Conservation (phyloP, 2,888 invertebrate genomes). For the Nomada lathburiana region DNA sequence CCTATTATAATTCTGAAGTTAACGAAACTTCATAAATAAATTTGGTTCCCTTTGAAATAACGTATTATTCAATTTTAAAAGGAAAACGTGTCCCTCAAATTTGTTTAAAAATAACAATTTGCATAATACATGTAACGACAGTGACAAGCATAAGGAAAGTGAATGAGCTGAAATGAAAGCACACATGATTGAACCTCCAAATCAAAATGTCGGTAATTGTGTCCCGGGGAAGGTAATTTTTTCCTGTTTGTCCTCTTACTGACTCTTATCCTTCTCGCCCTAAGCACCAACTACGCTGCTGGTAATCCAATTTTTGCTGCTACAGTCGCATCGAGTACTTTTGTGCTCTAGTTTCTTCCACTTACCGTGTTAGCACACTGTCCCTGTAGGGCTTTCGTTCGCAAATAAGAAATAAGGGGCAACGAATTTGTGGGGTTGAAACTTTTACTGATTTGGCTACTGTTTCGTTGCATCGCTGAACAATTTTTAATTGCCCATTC, state of each 20-base stretch:
- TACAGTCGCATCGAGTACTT: slow-evolving; percentile 36
- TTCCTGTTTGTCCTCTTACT: slow-evolving; percentile 32
- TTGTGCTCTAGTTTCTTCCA: slow-evolving; percentile 9
- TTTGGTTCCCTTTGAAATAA: not conserved
- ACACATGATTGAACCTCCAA: slow-evolving; percentile 17
- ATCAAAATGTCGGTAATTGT: slow-evolving; percentile 43
- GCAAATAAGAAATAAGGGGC: too few relatives aligned
- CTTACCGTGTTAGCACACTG: slow-evolving; percentile 32
- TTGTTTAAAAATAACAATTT: not conserved
- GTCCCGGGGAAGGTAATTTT: slow-evolving; percentile 22
- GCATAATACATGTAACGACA: not conserved
- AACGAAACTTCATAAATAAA: too few relatives aligned
- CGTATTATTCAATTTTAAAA: not conserved
- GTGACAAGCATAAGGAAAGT: not conserved
- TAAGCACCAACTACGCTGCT: slow-evolving; percentile 12
- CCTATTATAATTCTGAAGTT: too few relatives aligned
- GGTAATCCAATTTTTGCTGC: slow-evolving; percentile 56
- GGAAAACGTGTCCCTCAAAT: not conserved
- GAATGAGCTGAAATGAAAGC: slow-evolving; percentile 18
- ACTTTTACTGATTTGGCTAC: not conserved
- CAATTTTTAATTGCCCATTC: too few relatives aligned
- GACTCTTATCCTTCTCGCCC: slow-evolving; percentile 27
- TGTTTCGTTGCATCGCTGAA: too few relatives aligned
- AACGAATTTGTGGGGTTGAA: too few relatives aligned
- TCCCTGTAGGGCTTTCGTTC: slow-evolving; percentile 5